Conservation (phyloP, 1,140 invertebrate species). For the Drosophila serrata region DNA sequence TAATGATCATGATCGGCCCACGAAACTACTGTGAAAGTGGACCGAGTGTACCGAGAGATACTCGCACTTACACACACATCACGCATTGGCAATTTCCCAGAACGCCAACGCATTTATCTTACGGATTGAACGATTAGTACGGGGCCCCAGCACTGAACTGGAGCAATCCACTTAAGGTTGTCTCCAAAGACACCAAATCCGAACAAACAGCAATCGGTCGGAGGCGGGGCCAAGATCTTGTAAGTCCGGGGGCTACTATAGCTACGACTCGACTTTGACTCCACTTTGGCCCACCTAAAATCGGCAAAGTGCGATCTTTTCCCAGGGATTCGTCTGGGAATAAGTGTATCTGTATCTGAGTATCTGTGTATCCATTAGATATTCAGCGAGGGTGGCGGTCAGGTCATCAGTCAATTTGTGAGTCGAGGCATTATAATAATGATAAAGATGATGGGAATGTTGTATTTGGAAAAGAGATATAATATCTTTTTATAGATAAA, state of each 20-base stretch:
- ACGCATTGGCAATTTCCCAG: conserved; percentile 78
- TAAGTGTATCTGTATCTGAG: conserved; percentile 21
- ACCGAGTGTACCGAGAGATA: conserved; percentile 32
- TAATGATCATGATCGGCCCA: conserved; percentile 46
- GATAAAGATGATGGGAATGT: conserved; percentile 29
- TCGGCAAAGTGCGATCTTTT: conserved; percentile 61
- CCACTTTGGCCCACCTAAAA: conserved; percentile 55
- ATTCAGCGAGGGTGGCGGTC: conserved; percentile 27
- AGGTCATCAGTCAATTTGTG: conserved; percentile 75
- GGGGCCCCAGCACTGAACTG: conserved; percentile 48
- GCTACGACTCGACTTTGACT: conserved; percentile 10
- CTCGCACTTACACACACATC: conserved; percentile 16
- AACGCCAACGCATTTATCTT: conserved; percentile 81
- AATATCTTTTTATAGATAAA: background rate
- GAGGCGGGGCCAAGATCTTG: conserved; percentile 70
- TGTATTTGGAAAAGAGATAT: background rate
- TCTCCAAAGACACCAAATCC: conserved; percentile 47
- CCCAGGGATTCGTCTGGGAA: conserved; percentile 53
- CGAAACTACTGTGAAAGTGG: conserved; percentile 54
- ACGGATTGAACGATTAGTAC: conserved; percentile 64
- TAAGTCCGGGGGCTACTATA: conserved; percentile 49
- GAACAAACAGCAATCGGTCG: conserved; percentile 29
- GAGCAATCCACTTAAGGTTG: conserved; percentile 68
- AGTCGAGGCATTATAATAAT: conserved; percentile 36
- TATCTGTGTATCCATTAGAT: conserved; percentile 61